A percentile compares a stretch with the other conserved stretches of the same genome.
Conservation (phyloP, 2,888 invertebrate species). For the Ophion obscuratus region DNA sequence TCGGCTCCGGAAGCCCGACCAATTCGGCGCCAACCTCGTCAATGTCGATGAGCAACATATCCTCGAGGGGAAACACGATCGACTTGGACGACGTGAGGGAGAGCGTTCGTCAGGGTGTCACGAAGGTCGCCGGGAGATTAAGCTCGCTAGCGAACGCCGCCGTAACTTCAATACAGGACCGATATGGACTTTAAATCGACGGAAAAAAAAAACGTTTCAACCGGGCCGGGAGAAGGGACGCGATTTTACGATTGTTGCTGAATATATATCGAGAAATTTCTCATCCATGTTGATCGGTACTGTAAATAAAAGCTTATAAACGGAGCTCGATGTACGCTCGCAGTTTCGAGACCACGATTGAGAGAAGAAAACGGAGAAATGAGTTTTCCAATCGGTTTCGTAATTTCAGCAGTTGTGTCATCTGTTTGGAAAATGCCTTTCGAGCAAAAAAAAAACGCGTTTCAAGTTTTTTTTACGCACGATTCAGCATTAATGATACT, state of each 20-base stretch:
- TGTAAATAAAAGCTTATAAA: constrained; percentile 80
- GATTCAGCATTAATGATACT: not conserved
- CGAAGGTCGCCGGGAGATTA: constrained; percentile 98
- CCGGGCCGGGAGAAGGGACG: not conserved
- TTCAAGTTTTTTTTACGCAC: not conserved
- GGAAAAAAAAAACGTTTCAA: constrained; percentile 7
- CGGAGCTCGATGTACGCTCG: constrained; percentile 2
- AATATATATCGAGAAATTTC: constrained; percentile 70
- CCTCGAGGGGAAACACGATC: constrained; percentile 77
- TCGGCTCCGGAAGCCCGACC: constrained; percentile 87
- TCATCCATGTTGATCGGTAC: constrained; percentile 76
- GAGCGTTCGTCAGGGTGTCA: constrained; percentile 98
- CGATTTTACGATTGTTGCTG: constrained; percentile 74
- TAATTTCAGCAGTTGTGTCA: not conserved
- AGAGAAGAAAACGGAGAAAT: not conserved
- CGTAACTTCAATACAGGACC: constrained; percentile 95
- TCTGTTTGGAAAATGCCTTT: not conserved
- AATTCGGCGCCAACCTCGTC: constrained; percentile 79
- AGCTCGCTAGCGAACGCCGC: constrained; percentile 97
- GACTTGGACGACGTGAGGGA: constrained; percentile 99
- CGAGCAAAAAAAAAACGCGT: not conserved
- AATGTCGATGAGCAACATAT: constrained; percentile 76
- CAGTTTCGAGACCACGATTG: not conserved
- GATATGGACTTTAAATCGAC: constrained; percentile 80
- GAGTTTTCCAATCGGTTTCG: not conserved